Percentiles rank a stretch among this genome's conserved stretches.
Evolutionary conservation across 2,888 invertebrate genomes (phyloP).

Genomic region (Andrena dorsata): DNA sequence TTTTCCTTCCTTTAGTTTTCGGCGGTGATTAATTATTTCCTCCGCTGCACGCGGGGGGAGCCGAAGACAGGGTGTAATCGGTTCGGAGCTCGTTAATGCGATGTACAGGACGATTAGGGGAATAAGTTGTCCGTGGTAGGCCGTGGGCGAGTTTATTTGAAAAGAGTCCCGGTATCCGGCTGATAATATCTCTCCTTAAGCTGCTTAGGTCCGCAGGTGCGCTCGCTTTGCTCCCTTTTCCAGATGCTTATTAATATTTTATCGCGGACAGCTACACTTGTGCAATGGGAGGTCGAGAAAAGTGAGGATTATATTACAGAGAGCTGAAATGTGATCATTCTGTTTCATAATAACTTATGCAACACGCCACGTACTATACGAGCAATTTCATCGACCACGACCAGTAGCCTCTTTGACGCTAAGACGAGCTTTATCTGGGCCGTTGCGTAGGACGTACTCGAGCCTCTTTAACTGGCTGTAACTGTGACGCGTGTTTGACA

Average conservation of each 20-base stretch:
- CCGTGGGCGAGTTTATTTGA: constrained; percentile 21
- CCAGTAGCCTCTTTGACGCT: neutral
- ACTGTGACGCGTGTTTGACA: neutral
- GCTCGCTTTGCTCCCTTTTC: neutral
- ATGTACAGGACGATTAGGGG: constrained; percentile 38
- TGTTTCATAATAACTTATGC: neutral
- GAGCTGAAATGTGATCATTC: neutral
- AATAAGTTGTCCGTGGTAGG: constrained; percentile 46
- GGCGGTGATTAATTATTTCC: constrained; percentile 44
- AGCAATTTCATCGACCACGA: neutral
- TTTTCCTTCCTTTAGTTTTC: neutral
- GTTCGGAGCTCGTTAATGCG: constrained; percentile 44
- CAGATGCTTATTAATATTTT: constrained; percentile 32
- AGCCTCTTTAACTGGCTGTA: neutral
- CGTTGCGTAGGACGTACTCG: neutral
- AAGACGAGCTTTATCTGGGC: neutral
- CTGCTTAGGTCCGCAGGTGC: neutral
- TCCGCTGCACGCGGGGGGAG: constrained; percentile 1
- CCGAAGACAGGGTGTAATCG: constrained; percentile 36
- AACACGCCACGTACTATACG: no score
- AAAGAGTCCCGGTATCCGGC: constrained; percentile 43
- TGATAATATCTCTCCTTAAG: constrained; percentile 3
- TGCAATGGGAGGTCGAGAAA: neutral
- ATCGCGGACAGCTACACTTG: neutral
- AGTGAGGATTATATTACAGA: neutral